Conservation (phyloP, 35 echinoderm and acorn worm species). For the Eucidaris tribuloides region DNA sequence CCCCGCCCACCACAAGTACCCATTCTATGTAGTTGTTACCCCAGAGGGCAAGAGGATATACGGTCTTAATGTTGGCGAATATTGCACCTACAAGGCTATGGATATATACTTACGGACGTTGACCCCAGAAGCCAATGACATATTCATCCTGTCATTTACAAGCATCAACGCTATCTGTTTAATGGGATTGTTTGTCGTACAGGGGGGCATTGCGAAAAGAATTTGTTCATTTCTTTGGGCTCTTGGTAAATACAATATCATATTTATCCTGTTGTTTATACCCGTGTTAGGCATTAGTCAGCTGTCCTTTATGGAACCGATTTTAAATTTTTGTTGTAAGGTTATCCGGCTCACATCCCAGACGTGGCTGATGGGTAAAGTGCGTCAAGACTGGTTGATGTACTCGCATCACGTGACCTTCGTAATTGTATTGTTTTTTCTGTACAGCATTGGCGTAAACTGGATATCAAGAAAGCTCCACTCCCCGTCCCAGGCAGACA, state of each 20-base stretch:
- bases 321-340: slow-evolving; percentile 54
- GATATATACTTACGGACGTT: slow-evolving; percentile 63
- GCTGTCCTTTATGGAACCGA: slow-evolving; percentile 32
- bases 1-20: neutral
- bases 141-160: slow-evolving; percentile 64
- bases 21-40: slow-evolving; percentile 61
- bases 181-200: slow-evolving; percentile 73
- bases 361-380: slow-evolving; percentile 30
- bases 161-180: slow-evolving; percentile 75
- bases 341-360: slow-evolving; percentile 25
- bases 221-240: slow-evolving; percentile 70
- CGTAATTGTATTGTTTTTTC: slow-evolving; percentile 33
- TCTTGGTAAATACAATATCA: slow-evolving; percentile 71
- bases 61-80: slow-evolving; percentile 66
- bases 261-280: slow-evolving; percentile 68
- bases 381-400: slow-evolving; percentile 72
- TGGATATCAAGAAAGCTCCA: slow-evolving; percentile 46
- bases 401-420: slow-evolving; percentile 31
- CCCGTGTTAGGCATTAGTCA: slow-evolving; percentile 77
- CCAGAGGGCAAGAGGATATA: slow-evolving; percentile 55
- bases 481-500: slow-evolving; percentile 35
- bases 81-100: slow-evolving; percentile 47
- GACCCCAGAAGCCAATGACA: slow-evolving; percentile 86
- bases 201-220: slow-evolving; percentile 75
- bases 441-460: slow-evolving; percentile 38